Evolutionary conservation across 2,888 invertebrate species (phyloP), one percentile per base, ranked within the genome.

Genomic region (Brachyptera putata): DNA sequence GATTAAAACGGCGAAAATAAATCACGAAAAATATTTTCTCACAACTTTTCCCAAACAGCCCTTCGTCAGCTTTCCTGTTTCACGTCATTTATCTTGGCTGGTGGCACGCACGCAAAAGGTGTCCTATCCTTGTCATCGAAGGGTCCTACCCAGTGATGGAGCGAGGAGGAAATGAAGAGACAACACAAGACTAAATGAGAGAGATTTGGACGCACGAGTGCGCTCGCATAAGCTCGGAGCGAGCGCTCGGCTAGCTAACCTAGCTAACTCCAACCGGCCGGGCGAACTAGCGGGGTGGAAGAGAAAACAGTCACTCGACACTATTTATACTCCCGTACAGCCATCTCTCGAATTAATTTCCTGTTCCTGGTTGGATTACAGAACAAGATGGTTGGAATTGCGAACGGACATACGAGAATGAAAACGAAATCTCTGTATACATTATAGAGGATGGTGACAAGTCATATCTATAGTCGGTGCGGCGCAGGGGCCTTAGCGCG

Each of bases 401-500:
- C 53, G 14, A 11, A 16, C 53, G 53, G 34, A 36, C 34, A 53
- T 21, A 56, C 39, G 26, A 5, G 56, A 18, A 34, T n/a, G 30
- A 53, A 53, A 53, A 53, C 30, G 55, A 53, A 53, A 53, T 53
- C 34, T 30, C 30, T 53, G 21, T 25, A 24, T n/a, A n/a, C n/a
- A n/a, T n/a, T n/a, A n/a, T 22, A n/a, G 11, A 14, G 9, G 22
- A 14, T 49, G 5, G 24, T 49, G 11, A 13, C 14, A 16, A 16
- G 13, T 13, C 3, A 18, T 1, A 16, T 43, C 43, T 9, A 11
- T 11, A 11, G 55, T n/a, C 36, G 36, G 34, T n/a, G 55, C 36
- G 46, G 22, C 21, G 56, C 1, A 22, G 25, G 39, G 39, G 5
- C 39, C 39, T 69, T 67, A 70, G 69, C 69, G 68, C 69, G 73